Percentiles rank a stretch among this genome's conserved stretches.
Conservation (phyloP, 1,140 invertebrate genomes). For the Eumeta japonica region DNA sequence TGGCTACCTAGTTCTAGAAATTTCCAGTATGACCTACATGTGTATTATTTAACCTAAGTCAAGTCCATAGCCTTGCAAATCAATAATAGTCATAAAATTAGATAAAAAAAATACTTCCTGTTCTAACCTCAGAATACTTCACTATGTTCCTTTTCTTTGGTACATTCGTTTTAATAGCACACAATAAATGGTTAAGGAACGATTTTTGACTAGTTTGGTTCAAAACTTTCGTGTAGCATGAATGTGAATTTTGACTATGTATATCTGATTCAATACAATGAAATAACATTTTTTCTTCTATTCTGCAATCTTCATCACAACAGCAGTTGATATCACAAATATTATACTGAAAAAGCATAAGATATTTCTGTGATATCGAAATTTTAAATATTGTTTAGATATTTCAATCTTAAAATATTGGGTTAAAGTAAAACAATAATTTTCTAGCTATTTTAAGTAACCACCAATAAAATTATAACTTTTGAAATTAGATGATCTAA, state of each 20-base stretch:
- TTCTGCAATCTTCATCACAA: constrained; percentile 68
- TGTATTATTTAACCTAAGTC: no score
- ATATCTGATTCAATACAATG: constrained; percentile 43
- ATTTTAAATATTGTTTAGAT: background rate
- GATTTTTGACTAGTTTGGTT: no score
- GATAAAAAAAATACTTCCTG: constrained; percentile 13
- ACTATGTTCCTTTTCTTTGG: constrained; percentile 34
- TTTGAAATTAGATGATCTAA: no score
- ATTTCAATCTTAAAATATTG: no score
- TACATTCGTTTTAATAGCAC: constrained; percentile 61
- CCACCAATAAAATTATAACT: no score
- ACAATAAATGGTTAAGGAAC: constrained; percentile 58
- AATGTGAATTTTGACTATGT: constrained; percentile 14
- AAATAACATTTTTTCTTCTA: constrained; percentile 60
- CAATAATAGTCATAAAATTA: constrained; percentile 9
- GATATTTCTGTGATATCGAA: background rate
- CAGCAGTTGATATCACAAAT: constrained; percentile 76
- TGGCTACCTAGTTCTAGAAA: no score
- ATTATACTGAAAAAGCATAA: constrained; percentile 47
- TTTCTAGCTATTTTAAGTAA: no score
- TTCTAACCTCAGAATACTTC: no score
- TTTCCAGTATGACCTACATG: no score
- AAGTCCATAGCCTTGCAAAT: no score
- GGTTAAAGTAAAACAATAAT: no score
- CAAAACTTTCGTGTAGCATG: no score